phyloP scores from a whole-genome alignment of 2,797 vertebrate genomes.

The Bradypodion ventrale region DNA sequence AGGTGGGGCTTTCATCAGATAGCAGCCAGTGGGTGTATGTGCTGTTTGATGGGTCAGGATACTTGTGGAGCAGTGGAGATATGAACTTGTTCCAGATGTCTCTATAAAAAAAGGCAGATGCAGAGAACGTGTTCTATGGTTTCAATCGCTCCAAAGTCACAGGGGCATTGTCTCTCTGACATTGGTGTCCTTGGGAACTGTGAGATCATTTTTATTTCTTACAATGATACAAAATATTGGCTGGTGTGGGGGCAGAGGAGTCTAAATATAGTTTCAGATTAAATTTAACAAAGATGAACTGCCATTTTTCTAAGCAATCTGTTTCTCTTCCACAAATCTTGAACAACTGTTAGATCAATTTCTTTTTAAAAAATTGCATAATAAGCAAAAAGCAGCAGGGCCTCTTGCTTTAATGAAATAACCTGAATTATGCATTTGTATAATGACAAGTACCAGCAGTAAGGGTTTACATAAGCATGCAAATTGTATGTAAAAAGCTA shows the following conservation, averaged over 20 bases:
- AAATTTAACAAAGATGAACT: neutral
- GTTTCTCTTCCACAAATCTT: constrained; percentile 35
- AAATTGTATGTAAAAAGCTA: constrained; percentile 57
- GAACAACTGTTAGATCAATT: constrained; percentile 46
- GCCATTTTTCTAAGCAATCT: neutral
- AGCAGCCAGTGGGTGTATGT: too few relatives aligned
- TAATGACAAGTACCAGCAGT: constrained; percentile 51
- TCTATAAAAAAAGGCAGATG: too few relatives aligned
- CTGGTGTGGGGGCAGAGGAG: neutral
- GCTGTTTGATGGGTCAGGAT: too few relatives aligned
- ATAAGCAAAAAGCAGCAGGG: constrained; percentile 50
- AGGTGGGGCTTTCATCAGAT: too few relatives aligned
- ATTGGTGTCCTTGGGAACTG: too few relatives aligned
- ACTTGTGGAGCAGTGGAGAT: too few relatives aligned
- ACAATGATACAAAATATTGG: neutral
- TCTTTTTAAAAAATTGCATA: constrained; percentile 58
- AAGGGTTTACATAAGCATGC: constrained; percentile 46
- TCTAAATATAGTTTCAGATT: constrained; percentile 1
- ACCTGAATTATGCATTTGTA: constrained; percentile 62
- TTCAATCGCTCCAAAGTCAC: too few relatives aligned
- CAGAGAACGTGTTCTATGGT: too few relatives aligned
- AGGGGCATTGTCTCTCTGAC: too few relatives aligned
- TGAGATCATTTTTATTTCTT: constrained; percentile 14
- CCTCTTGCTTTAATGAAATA: constrained; percentile 56
- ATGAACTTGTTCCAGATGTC: too few relatives aligned